phyloP scores from a whole-genome alignment of 2,888 invertebrate species.

The Uropetala carovei region DNA sequence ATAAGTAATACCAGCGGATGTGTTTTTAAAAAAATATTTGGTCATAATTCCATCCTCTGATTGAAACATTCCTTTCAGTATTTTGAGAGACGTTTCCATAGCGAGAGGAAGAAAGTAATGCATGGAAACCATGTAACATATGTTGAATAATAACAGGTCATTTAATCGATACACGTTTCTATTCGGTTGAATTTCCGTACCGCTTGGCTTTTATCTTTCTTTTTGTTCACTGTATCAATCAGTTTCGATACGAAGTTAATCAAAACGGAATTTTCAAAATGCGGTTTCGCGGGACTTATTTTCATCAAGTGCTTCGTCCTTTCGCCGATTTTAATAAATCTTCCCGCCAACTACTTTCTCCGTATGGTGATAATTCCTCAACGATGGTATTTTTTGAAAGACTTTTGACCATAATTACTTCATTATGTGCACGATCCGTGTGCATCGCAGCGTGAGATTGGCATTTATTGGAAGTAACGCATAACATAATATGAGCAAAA shows the following conservation, averaged over 20 bases:
- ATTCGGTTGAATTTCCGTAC: background rate
- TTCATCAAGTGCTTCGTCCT: background rate
- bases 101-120: background rate
- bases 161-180: background rate
- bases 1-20: too few species aligned
- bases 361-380: background rate
- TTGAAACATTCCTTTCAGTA: background rate
- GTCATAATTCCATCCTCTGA: slow-evolving; percentile 1
- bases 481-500: too few species aligned
- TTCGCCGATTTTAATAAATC: slow-evolving; percentile 13
- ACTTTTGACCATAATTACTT: too few species aligned
- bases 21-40: too few species aligned
- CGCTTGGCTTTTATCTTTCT: background rate
- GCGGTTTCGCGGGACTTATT: background rate
- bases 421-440: too few species aligned
- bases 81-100: background rate
- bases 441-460: too few species aligned
- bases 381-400: background rate
- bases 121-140: slow-evolving; percentile 12
- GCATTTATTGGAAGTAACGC: too few species aligned
- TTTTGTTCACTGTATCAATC: background rate
- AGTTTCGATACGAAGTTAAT: background rate
- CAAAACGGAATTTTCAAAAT: background rate
- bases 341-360: background rate
- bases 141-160: background rate